phyloP scores from a whole-genome alignment of 2,888 invertebrate species.

The Tillus elongatus region DNA sequence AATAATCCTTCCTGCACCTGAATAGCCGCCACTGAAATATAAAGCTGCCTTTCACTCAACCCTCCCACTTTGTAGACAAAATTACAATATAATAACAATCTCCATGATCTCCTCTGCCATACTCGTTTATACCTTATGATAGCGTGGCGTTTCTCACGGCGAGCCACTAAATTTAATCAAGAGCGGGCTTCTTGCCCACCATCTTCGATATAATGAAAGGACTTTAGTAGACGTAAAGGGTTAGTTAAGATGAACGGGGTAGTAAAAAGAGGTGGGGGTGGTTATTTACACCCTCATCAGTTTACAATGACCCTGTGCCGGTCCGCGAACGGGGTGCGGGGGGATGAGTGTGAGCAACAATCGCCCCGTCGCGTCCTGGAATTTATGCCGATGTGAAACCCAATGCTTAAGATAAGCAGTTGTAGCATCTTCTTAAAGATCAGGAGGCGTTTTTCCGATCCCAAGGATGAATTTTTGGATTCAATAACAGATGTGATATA shows the following conservation, averaged over 20 bases:
- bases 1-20: too few species aligned
- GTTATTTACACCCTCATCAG: constrained; percentile 59
- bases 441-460: too few species aligned
- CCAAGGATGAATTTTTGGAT: too few species aligned
- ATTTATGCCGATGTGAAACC: constrained; percentile 37
- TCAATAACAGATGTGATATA: too few species aligned
- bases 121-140: constrained; percentile 25
- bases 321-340: constrained; percentile 7
- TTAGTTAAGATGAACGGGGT: constrained; percentile 36
- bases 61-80: constrained; percentile 20
- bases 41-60: too few species aligned
- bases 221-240: constrained; percentile 36
- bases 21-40: too few species aligned
- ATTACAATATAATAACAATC: constrained; percentile 25
- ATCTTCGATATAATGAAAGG: constrained; percentile 39
- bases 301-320: constrained; percentile 54
- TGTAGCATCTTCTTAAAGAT: too few species aligned
- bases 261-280: constrained; percentile 36
- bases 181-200: constrained; percentile 23
- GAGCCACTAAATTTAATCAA: constrained; percentile 27
- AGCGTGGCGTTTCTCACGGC: constrained; percentile 23
- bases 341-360: constrained; percentile 16
- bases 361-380: constrained; percentile 26
- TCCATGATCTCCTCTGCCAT: constrained; percentile 19
- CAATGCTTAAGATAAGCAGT: constrained; percentile 23